Conservation (phyloP, 2,797 vertebrate species). For the Nannoperca australis region DNA sequence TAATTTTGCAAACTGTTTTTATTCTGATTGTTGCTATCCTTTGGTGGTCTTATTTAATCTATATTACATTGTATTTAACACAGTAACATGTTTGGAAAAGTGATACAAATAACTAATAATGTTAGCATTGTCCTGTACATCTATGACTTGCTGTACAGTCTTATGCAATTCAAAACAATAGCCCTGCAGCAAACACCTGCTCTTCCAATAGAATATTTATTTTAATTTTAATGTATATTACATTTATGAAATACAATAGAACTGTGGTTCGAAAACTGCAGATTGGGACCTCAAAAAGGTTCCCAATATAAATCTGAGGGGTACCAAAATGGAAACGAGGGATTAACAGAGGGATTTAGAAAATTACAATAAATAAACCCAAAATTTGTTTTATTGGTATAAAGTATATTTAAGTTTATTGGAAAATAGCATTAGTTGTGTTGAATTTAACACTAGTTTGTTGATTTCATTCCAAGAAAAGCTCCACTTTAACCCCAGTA, state of each 20-base stretch:
- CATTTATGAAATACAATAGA: too few species aligned
- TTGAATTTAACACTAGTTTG: neutral
- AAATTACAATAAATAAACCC: neutral
- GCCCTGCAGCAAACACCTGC: conserved; percentile 1
- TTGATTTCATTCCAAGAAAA: neutral
- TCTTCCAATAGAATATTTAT: neutral
- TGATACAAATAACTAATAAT: neutral
- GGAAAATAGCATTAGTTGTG: neutral
- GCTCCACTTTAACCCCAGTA: neutral
- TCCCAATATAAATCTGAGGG: neutral
- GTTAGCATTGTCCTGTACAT: too few species aligned
- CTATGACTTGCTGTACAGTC: neutral
- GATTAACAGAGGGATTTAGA: neutral
- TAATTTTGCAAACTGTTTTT: neutral
- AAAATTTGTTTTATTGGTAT: too few species aligned
- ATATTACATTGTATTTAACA: neutral
- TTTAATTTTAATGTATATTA: too few species aligned
- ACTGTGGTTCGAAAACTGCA: too few species aligned
- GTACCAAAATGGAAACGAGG: neutral
- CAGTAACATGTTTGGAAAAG: neutral
- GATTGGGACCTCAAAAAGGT: too few species aligned
- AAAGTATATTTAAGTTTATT: too few species aligned
- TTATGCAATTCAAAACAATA: conserved; percentile 2
- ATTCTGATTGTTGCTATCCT: neutral
- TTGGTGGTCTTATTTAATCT: neutral